Percentiles rank a stretch among this genome's conserved stretches.
Conservation (phyloP, 1,140 invertebrate genomes). For the Popillia japonica region DNA sequence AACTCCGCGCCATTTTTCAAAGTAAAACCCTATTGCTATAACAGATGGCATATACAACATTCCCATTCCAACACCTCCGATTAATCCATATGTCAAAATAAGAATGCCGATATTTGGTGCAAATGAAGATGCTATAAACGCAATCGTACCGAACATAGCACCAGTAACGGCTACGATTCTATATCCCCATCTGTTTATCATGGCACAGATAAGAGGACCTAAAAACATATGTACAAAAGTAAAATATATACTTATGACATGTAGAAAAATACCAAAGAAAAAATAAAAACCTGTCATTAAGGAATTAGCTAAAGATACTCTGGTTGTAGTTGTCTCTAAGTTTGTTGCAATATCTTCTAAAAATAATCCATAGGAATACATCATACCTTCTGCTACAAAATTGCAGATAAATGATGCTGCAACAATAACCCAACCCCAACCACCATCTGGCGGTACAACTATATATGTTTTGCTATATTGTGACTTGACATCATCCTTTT, state of each 20-base stretch:
- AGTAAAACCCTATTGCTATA: too few relatives aligned
- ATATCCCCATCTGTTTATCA: conserved; percentile 76
- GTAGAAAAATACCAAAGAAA: too few relatives aligned
- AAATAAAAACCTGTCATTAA: too few relatives aligned
- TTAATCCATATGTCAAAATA: conserved; percentile 84
- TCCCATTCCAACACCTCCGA: too few relatives aligned
- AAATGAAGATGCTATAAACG: conserved; percentile 80
- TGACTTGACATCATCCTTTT: too few relatives aligned
- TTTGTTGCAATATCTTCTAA: conserved; percentile 64
- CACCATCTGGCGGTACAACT: too few relatives aligned
- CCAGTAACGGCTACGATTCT: conserved; percentile 84
- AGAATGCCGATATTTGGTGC: conserved; percentile 80
- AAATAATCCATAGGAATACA: conserved; percentile 79
- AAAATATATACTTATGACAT: too few relatives aligned
- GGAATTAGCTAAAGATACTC: conserved; percentile 70
- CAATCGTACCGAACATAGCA: conserved; percentile 73
- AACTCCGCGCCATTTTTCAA: too few relatives aligned
- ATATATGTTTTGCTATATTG: conserved; percentile 53
- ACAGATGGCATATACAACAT: too few relatives aligned
- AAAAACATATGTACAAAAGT: too few relatives aligned
- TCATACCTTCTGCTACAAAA: conserved; percentile 80
- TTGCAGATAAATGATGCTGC: conserved; percentile 73
- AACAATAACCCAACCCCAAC: conserved; percentile 75
- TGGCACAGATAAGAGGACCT: conserved; percentile 46
- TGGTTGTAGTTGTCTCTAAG: conserved; percentile 66